Base-by-base conservation (phyloP, 2,888 invertebrate genomes). In the Plebejus argus region DNA sequence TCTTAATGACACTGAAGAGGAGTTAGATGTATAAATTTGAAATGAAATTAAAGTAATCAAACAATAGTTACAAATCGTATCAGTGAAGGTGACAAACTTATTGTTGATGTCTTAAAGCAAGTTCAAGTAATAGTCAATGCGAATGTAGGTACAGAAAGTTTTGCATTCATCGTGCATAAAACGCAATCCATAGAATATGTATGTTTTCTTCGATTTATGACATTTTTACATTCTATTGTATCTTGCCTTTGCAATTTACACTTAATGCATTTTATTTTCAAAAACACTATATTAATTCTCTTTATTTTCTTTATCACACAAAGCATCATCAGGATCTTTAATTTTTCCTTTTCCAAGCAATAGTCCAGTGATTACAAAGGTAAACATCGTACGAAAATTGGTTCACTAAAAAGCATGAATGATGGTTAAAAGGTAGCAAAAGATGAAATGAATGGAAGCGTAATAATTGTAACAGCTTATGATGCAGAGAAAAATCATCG, bases 311-410 rank as follows among this genome's bases (percentile, higher is more conserved):
- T 39, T 74, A 71, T 10, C 45, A 35, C 49, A 28, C 70, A 35
- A 76, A 53, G 49, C 56, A 45, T 70, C 70, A 18, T 53, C 53
- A 53, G 53, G 77, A 58, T 8, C 72, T 58, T 53, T 76, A 70
- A 78, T 76, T 80, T 79, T 82, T 81, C 80, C 76, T 76, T 80
- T 82, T 82, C 76, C 82, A 81, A 82, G 82, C 82, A 35, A 81
- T 79, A 81, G 82, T 78, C 81, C 83, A 79, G 90, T 86, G 85
- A 85, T 79, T 77, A 18, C 81, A 20, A 89, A 92, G 92, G 92
- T 92, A 92, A 91, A 86, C 35, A 33, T 18, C 33, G 20, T 77
- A 23, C 56, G 23, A 66, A 74, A 33, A 23, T 45, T 35, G 39
- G 39, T 58, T 56, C 45, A 28, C n/a, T 77, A 77, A 7, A 61